Evolutionary conservation across 2,113 vertebrate species (phyloP).

Genomic region (Chamaea fasciata): DNA sequence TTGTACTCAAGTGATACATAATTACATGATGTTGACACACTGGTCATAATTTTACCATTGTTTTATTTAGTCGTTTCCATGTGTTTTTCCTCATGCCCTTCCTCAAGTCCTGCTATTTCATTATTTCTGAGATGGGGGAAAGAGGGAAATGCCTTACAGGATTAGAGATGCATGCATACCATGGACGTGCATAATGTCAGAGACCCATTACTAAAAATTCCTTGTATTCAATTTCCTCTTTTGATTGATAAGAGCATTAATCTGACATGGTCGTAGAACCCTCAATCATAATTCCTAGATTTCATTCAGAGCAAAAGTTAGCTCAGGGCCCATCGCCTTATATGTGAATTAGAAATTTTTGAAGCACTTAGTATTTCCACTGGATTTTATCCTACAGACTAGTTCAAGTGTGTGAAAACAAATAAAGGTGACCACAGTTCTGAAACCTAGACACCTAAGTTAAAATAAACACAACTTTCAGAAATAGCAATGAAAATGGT

Average conservation of each 20-base stretch:
- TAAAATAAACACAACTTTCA: not conserved
- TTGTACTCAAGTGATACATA: not conserved
- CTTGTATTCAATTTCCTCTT: not conserved
- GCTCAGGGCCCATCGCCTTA: not conserved
- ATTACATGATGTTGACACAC: not conserved
- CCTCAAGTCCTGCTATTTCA: not conserved
- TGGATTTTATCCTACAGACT: not conserved
- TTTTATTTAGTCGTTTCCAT: not conserved
- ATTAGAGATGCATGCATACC: not conserved
- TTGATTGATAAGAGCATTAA: not conserved
- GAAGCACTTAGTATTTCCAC: not conserved
- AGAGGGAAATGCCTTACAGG: not conserved
- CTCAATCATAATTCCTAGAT: not conserved
- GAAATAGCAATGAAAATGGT: not conserved
- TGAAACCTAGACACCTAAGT: not conserved
- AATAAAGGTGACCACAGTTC: not conserved
- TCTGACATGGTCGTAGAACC: not conserved
- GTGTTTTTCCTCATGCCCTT: not conserved
- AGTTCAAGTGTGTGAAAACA: not conserved
- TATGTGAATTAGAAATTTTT: not conserved
- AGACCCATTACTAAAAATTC: not conserved
- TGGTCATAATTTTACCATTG: not conserved
- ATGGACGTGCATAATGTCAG: not conserved
- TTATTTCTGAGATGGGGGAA: not conserved
- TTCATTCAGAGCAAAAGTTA: not conserved